Conservation (phyloP, 2,113 vertebrate species). For the Bombycilla garrulus region DNA sequence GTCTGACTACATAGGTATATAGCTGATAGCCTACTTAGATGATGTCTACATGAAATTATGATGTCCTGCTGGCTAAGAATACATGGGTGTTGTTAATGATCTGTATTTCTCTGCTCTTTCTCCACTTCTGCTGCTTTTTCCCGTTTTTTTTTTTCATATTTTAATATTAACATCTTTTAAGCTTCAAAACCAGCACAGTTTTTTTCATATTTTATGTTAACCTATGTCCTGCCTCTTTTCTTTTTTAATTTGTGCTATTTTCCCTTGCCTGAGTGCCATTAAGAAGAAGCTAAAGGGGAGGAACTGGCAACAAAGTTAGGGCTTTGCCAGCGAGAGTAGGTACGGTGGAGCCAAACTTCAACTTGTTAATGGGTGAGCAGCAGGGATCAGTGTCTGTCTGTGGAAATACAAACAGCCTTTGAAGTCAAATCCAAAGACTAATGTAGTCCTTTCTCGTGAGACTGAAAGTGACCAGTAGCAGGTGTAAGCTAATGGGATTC, state of each 20-base stretch:
- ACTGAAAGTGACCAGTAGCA: not conserved
- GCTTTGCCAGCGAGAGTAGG: not conserved
- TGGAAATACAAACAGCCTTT: not conserved
- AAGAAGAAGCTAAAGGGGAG: not conserved
- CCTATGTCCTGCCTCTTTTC: not conserved
- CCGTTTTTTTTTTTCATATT: not conserved
- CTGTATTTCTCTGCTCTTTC: not conserved
- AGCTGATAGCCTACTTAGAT: not conserved
- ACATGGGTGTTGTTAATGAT: not conserved
- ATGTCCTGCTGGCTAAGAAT: not conserved
- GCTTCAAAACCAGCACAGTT: not conserved
- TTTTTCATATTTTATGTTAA: not conserved
- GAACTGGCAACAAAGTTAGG: not conserved
- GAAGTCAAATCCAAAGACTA: not conserved
- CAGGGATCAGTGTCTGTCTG: not conserved
- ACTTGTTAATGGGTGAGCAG: not conserved
- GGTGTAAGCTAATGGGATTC: not conserved
- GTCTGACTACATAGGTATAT: not conserved
- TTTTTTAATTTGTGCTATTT: not conserved
- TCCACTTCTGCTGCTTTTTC: not conserved
- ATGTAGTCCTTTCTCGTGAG: not conserved
- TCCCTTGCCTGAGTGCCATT: not conserved
- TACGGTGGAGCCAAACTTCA: not conserved
- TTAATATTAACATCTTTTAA: not conserved
- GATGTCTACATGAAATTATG: not conserved